Percentiles rank a stretch among this genome's conserved stretches.
These are phyloP conservation scores for Leptura quadrifasciata DNA, from an alignment of 2,888 invertebrate genomes.

Conservation along the genomic window DNA sequence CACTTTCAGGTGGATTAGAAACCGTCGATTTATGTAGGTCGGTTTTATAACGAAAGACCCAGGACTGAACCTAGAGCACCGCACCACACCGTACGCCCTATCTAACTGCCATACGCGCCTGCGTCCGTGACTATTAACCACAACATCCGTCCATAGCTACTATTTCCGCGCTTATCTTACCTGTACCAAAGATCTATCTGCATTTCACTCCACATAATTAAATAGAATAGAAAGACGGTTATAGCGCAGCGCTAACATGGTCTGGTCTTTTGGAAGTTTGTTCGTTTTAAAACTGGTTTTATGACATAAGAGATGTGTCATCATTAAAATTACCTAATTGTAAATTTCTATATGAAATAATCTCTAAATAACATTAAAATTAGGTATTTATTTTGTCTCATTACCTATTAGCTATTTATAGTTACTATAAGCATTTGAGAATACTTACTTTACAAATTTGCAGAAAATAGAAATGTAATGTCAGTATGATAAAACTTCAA, in stretches of 20 bases:
- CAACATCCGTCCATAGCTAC: neutral
- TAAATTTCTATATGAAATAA: too few relatives aligned
- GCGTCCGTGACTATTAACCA: conserved; percentile 36
- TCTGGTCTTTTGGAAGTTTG: neutral
- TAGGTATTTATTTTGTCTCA: too few relatives aligned
- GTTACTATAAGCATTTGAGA: too few relatives aligned
- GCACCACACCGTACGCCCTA: conserved; percentile 51
- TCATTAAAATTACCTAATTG: conserved; percentile 6
- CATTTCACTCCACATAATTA: conserved; percentile 5
- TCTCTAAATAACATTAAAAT: too few relatives aligned
- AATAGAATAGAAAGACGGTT: neutral
- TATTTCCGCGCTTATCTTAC: conserved; percentile 15
- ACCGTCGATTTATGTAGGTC: conserved; percentile 24
- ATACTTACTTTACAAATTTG: too few relatives aligned
- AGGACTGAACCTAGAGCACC: conserved; percentile 49
- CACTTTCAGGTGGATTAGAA: conserved; percentile 44
- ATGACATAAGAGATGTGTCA: neutral
- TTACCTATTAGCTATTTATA: too few relatives aligned
- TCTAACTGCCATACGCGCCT: conserved; percentile 49
- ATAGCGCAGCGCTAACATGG: neutral
- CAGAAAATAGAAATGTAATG: too few relatives aligned
- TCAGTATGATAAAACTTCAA: too few relatives aligned
- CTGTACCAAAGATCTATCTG: neutral
- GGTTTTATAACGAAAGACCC: conserved; percentile 39
- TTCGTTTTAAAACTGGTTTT: neutral